Conservation (phyloP, 2,113 vertebrate genomes). For the Hypanus sabinus region DNA sequence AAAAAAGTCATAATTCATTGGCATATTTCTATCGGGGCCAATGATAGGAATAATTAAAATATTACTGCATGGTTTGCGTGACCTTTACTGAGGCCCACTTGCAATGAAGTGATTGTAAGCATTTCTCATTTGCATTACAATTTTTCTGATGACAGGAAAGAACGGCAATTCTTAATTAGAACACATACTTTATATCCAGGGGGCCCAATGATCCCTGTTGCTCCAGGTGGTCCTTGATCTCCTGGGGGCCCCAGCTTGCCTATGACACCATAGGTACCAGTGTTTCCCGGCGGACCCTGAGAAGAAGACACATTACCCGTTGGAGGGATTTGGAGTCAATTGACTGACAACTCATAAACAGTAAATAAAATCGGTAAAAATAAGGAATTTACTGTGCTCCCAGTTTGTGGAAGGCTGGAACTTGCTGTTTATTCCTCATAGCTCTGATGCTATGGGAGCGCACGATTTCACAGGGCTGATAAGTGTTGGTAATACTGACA, state of each 20-base stretch:
- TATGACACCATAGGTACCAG: constrained; percentile 51
- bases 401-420: not conserved
- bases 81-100: not conserved
- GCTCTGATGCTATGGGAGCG: not conserved
- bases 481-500: not conserved
- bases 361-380: not conserved
- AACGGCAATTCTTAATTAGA: not conserved
- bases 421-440: not conserved
- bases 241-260: constrained; percentile 68
- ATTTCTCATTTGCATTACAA: not conserved
- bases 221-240: constrained; percentile 55
- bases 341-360: not conserved
- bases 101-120: not conserved
- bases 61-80: not conserved
- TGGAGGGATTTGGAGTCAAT: not conserved
- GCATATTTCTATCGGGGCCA: not conserved
- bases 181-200: constrained; percentile 69
- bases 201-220: constrained; percentile 52
- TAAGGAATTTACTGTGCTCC: not conserved
- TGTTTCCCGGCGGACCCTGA: constrained; percentile 63
- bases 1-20: not conserved
- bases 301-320: not conserved
- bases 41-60: not conserved
- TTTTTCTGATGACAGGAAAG: not conserved
- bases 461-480: not conserved